Conservation (phyloP, 2,113 vertebrate species). For the Macaca mulatta region DNA sequence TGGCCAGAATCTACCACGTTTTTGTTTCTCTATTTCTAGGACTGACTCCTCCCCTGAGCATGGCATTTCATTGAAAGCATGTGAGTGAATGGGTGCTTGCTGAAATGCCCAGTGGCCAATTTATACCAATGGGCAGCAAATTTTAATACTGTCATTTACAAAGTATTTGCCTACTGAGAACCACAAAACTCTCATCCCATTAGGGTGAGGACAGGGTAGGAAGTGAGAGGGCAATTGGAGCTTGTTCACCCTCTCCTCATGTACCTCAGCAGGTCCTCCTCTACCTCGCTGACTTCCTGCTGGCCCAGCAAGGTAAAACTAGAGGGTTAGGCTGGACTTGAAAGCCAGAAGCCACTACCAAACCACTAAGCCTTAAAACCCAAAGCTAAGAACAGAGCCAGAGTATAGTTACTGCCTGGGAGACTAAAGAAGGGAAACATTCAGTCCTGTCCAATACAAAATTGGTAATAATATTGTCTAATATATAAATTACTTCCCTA, state of each 20-base stretch:
- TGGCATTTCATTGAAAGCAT: slow-evolving; percentile 28
- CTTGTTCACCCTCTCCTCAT: neutral
- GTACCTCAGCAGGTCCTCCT: neutral
- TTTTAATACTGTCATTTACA: slow-evolving; percentile 31
- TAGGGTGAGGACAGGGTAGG: slow-evolving; percentile 9
- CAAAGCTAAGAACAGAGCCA: slow-evolving; percentile 41
- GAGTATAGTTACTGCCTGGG: neutral
- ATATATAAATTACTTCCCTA: neutral
- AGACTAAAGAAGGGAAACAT: neutral
- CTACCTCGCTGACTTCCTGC: neutral
- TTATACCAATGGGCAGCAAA: slow-evolving; percentile 34
- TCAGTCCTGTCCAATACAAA: neutral
- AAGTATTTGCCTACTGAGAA: slow-evolving; percentile 34
- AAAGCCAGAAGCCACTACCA: slow-evolving; percentile 54
- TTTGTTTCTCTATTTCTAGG: slow-evolving; percentile 18
- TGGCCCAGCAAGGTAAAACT: slow-evolving; percentile 29
- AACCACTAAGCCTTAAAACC: slow-evolving; percentile 47
- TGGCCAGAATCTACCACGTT: slow-evolving; percentile 31
- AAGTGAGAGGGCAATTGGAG: neutral
- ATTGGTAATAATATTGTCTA: neutral
- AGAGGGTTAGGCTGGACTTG: neutral
- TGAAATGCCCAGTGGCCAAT: neutral
- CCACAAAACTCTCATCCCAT: slow-evolving; percentile 53
- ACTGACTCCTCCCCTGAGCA: neutral
- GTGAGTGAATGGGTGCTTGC: neutral